These are phyloP conservation scores for Andrena fulva DNA, from an alignment of 2,888 invertebrate genomes.

Conservation along the genomic window DNA sequence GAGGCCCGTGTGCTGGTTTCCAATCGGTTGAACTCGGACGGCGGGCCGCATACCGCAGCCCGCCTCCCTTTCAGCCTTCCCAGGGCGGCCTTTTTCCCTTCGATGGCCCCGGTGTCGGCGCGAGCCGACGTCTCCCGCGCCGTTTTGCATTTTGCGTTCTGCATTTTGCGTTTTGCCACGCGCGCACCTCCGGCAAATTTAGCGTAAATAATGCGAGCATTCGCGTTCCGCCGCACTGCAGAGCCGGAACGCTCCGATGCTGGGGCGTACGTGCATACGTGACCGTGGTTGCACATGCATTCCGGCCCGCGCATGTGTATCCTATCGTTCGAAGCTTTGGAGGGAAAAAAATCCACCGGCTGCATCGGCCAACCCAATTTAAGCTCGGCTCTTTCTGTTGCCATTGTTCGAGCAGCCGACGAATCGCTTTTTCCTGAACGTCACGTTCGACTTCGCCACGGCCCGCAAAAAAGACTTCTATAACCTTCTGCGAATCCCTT, in stretches of 20 bases:
- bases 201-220: constrained; percentile 80
- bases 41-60: constrained; percentile 34
- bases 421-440: neutral
- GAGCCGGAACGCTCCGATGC: neutral
- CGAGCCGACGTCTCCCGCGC: constrained; percentile 4
- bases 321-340: neutral
- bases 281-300: neutral
- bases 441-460: neutral
- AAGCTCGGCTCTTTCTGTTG: neutral
- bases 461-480: neutral
- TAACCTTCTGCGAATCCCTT: too few species aligned
- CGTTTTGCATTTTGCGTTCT: constrained; percentile 76
- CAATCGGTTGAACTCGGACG: constrained; percentile 20
- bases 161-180: constrained; percentile 78
- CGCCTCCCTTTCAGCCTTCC: constrained; percentile 29
- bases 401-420: neutral
- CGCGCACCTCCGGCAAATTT: constrained; percentile 77
- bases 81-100: constrained; percentile 14
- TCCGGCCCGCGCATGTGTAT: neutral
- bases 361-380: neutral
- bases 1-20: constrained; percentile 58
- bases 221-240: constrained; percentile 64
- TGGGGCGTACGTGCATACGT: constrained; percentile 3
- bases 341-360: neutral
- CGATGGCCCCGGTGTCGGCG: neutral